phyloP scores from a whole-genome alignment of 2,113 vertebrate genomes.

The cattle (Bos taurus) region ARS-UCD2.0 NC_037345.1:56242001-56242500 shows the following conservation, averaged over 20 bases:
- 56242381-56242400: not conserved
- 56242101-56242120: not conserved
- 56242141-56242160: not conserved
- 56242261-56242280: not conserved
- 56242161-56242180: not conserved
- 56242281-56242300: not conserved
- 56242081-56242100: not conserved
- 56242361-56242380: not conserved
- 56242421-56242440: not conserved
- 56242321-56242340: not conserved
- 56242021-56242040: not conserved
- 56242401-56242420: not conserved
- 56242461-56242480: not conserved
- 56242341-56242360: not conserved
- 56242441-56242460: not conserved
- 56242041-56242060: accelerated
- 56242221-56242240: not conserved
- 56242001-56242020: not conserved
- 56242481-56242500: not conserved
- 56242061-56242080: not conserved
- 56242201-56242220: not conserved
- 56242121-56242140: not conserved
- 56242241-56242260: not conserved
- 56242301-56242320: not conserved
- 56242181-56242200: not conserved